phyloP scores from a whole-genome alignment of 2,113 vertebrate genomes.

The Barbus barbus region DNA sequence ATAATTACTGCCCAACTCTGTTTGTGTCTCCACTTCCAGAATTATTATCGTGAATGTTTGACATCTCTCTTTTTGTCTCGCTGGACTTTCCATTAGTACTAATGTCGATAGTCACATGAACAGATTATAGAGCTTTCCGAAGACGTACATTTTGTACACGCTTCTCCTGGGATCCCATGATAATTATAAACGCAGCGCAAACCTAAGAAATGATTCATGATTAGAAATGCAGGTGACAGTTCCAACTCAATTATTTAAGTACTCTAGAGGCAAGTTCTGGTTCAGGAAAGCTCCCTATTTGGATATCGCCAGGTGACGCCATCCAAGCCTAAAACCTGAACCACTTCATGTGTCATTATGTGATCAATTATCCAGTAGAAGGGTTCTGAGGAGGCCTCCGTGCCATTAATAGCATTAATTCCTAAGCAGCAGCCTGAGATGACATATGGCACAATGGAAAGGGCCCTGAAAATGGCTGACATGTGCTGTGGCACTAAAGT shows the following conservation, averaged over 20 bases:
- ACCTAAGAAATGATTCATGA: slow-evolving; percentile 31
- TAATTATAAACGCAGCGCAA: slow-evolving; percentile 15
- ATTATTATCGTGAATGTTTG: slow-evolving; percentile 40
- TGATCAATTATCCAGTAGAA: slow-evolving; percentile 76
- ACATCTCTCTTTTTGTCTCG: slow-evolving; percentile 12
- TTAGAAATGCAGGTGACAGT: slow-evolving; percentile 26
- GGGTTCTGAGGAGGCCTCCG: slow-evolving; percentile 73
- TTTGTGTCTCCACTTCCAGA: slow-evolving; percentile 65
- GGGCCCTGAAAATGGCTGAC: slow-evolving; percentile 60
- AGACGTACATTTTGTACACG: not conserved
- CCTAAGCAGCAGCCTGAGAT: slow-evolving; percentile 76
- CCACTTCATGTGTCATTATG: slow-evolving; percentile 69
- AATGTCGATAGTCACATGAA: not conserved
- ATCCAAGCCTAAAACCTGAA: slow-evolving; percentile 68
- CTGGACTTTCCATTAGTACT: slow-evolving; percentile 22
- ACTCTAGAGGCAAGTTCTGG: slow-evolving; percentile 20
- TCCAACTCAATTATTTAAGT: slow-evolving; percentile 36
- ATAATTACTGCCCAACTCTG: slow-evolving; percentile 64
- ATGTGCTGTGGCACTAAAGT: not conserved
- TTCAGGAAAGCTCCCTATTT: slow-evolving; percentile 28
- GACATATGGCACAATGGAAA: slow-evolving; percentile 75
- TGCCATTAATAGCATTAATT: slow-evolving; percentile 79
- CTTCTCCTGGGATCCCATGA: not conserved
- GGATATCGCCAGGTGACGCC: slow-evolving; percentile 2
- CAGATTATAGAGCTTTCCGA: not conserved